Percentiles rank a stretch among this genome's conserved stretches.
Conservation (phyloP, 2,888 invertebrate species). For the Volucella bombylans region DNA sequence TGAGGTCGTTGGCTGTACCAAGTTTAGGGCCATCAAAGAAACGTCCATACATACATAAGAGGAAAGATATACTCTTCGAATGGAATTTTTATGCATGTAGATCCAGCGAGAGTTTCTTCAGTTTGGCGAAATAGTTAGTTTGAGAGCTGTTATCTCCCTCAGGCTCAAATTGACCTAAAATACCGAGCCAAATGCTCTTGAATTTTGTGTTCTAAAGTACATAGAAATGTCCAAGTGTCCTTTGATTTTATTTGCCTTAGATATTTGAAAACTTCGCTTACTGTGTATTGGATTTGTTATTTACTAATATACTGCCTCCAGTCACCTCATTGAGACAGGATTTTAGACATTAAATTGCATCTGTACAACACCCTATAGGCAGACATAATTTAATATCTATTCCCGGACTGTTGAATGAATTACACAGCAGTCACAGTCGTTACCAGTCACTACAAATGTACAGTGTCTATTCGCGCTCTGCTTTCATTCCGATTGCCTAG, state of each 20-base stretch:
- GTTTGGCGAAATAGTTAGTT: too few relatives aligned
- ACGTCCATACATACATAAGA: too few relatives aligned
- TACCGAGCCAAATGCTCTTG: too few relatives aligned
- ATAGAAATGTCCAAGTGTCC: too few relatives aligned
- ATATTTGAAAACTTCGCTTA: slow-evolving; percentile 22
- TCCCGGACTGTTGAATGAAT: slow-evolving; percentile 53
- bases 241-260: not conserved
- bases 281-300: slow-evolving; percentile 20
- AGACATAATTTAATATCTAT: slow-evolving; percentile 42
- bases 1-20: too few relatives aligned
- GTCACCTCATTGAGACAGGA: slow-evolving; percentile 48
- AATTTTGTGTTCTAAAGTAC: too few relatives aligned
- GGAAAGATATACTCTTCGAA: too few relatives aligned
- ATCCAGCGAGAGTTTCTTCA: too few relatives aligned
- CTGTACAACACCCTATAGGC: slow-evolving; percentile 35
- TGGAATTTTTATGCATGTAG: too few relatives aligned
- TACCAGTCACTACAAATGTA: not conserved
- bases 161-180: too few relatives aligned
- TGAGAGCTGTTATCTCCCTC: too few relatives aligned
- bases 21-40: too few relatives aligned
- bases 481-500: slow-evolving; percentile 67
- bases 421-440: slow-evolving; percentile 35
- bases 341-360: slow-evolving; percentile 46
- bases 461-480: slow-evolving; percentile 44
- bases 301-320: slow-evolving; percentile 41